Percentiles rank a stretch among this genome's conserved stretches.
Evolutionary conservation across 1,140 invertebrate species (phyloP).

Genomic region (Oreohelix idahoensis): DNA sequence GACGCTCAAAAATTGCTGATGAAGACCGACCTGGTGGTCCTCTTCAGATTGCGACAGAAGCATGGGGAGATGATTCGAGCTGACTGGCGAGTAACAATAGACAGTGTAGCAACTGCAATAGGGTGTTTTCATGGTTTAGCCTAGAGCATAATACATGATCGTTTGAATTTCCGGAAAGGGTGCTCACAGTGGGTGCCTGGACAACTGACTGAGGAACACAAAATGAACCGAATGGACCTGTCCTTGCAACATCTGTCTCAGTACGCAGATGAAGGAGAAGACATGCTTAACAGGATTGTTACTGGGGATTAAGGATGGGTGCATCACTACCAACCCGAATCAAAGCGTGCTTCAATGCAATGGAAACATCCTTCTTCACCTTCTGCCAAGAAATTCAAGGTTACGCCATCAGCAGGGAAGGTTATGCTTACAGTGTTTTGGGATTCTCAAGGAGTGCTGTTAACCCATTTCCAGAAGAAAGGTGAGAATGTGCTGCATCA

Average conservation of each 20-base stretch:
- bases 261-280: not conserved
- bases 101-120: no score
- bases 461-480: slow-evolving; percentile 1
- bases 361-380: not conserved
- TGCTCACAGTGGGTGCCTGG: not conserved
- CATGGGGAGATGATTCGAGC: no score
- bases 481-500: not conserved
- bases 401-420: slow-evolving; percentile 1
- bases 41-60: no score
- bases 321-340: not conserved
- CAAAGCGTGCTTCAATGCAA: slow-evolving; percentile 1
- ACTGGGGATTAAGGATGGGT: not conserved
- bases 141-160: no score
- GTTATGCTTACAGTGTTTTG: slow-evolving; percentile 11
- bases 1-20: no score
- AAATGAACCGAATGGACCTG: not conserved
- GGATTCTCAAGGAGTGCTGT: slow-evolving; percentile 1
- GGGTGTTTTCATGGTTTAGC: no score
- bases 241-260: not conserved
- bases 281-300: not conserved
- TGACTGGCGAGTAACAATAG: no score
- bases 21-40: no score
- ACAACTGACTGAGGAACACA: not conserved
- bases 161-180: slow-evolving; percentile 6
- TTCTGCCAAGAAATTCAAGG: not conserved